Evolutionary conservation across 2,888 invertebrate genomes (phyloP).

Genomic region (Lepidocyrtoides sp.): DNA sequence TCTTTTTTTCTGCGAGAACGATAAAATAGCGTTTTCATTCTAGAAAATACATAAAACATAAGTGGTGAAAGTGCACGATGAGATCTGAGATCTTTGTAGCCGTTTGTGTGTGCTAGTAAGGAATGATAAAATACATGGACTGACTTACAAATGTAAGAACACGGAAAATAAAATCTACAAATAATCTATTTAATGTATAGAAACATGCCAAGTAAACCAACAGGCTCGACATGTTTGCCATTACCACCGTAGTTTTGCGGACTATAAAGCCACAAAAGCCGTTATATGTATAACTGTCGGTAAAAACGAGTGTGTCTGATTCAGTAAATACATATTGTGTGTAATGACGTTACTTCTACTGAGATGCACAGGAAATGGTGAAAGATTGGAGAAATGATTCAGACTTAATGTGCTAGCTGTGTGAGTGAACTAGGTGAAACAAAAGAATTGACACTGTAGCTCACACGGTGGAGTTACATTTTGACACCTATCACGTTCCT

Average conservation of each 20-base stretch:
- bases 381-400: slow-evolving; percentile 25
- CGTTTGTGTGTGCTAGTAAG: too few species aligned
- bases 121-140: too few species aligned
- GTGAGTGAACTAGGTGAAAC: slow-evolving; percentile 16
- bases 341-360: slow-evolving; percentile 7
- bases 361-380: not conserved
- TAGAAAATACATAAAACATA: slow-evolving; percentile 69
- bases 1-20: not conserved
- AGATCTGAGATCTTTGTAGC: too few species aligned
- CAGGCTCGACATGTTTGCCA: not conserved
- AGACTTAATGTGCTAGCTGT: slow-evolving; percentile 40
- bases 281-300: slow-evolving; percentile 2
- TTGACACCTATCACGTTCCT: slow-evolving; percentile 72
- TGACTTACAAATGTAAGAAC: too few species aligned
- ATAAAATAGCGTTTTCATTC: slow-evolving; percentile 48
- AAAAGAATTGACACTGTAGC: slow-evolving; percentile 37
- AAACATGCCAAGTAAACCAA: not conserved
- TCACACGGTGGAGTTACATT: slow-evolving; percentile 61
- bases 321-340: not conserved
- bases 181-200: too few species aligned
- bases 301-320: not conserved
- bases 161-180: too few species aligned
- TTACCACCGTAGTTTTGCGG: not conserved
- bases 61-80: slow-evolving; percentile 42
- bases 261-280: not conserved